Percentiles rank a stretch among this genome's conserved stretches.
These are phyloP conservation scores for Argopecten irradians DNA, from an alignment of 1,140 invertebrate genomes.

Conservation along the genomic window DNA sequence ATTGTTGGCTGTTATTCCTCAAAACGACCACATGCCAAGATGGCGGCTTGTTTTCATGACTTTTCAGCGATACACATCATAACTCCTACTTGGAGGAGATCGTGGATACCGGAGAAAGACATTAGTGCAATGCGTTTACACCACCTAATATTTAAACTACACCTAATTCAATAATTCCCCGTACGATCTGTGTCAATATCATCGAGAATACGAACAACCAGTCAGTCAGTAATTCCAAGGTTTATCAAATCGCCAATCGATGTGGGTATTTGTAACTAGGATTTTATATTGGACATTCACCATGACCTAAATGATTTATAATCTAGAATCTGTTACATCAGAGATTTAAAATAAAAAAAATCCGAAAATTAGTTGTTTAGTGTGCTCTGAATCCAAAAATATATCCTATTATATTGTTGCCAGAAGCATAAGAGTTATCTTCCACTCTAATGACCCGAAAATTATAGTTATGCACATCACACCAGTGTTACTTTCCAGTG, in stretches of 20 bases:
- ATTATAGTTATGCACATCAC: no score
- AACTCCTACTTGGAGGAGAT: background rate
- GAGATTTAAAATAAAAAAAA: no score
- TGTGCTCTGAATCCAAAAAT: no score
- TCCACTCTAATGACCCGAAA: no score
- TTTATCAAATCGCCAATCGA: background rate
- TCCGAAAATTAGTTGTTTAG: no score
- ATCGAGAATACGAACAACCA: background rate
- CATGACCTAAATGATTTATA: background rate
- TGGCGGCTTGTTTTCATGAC: background rate
- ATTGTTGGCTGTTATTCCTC: conserved; percentile 6
- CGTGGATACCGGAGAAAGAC: background rate
- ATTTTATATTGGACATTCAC: background rate
- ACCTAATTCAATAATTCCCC: background rate
- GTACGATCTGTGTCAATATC: background rate
- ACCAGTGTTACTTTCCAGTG: no score
- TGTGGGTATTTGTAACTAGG: background rate
- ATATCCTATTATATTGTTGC: no score
- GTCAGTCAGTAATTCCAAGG: background rate
- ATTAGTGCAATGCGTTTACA: background rate
- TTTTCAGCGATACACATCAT: background rate
- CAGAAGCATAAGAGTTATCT: no score
- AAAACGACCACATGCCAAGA: conserved; percentile 15
- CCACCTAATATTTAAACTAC: background rate
- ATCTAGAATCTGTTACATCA: background rate